Evolutionary conservation across 2,113 vertebrate genomes (phyloP).

Genomic region (Prochilodus magdalenae): DNA sequence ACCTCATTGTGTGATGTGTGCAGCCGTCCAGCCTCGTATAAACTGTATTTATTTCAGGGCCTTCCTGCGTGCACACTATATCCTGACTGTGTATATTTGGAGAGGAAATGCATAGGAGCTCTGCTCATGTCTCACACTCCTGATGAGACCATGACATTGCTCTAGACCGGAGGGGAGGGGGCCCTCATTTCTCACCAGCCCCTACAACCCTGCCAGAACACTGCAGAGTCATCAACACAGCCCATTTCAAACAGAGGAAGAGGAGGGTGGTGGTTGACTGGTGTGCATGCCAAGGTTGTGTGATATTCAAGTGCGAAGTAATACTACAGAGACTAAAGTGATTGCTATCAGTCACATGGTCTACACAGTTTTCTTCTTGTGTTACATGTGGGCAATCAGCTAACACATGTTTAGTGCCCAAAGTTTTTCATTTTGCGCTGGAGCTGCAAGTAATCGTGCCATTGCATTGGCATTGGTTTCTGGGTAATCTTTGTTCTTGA

Average conservation of each 20-base stretch:
- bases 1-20: slow-evolving; percentile 27
- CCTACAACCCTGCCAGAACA: slow-evolving; percentile 32
- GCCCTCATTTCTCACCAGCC: slow-evolving; percentile 19
- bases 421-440: too few species aligned
- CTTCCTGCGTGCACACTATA: slow-evolving; percentile 41
- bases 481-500: too few species aligned
- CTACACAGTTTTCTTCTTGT: too few species aligned
- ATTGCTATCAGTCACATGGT: too few species aligned
- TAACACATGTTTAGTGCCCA: too few species aligned
- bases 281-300: too few species aligned
- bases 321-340: too few species aligned
- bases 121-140: not conserved
- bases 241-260: not conserved
- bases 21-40: slow-evolving; percentile 13
- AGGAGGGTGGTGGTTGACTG: not conserved
- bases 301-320: too few species aligned
- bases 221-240: slow-evolving; percentile 49
- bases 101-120: slow-evolving; percentile 27
- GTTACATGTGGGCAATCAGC: too few species aligned
- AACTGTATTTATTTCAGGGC: slow-evolving; percentile 24
- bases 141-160: slow-evolving; percentile 11
- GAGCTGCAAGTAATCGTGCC: too few species aligned
- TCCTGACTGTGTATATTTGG: slow-evolving; percentile 26
- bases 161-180: slow-evolving; percentile 9
- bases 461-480: too few species aligned